These are phyloP conservation scores for Diarsia dahlii DNA, from an alignment of 2,888 invertebrate species.

Conservation along the genomic window DNA sequence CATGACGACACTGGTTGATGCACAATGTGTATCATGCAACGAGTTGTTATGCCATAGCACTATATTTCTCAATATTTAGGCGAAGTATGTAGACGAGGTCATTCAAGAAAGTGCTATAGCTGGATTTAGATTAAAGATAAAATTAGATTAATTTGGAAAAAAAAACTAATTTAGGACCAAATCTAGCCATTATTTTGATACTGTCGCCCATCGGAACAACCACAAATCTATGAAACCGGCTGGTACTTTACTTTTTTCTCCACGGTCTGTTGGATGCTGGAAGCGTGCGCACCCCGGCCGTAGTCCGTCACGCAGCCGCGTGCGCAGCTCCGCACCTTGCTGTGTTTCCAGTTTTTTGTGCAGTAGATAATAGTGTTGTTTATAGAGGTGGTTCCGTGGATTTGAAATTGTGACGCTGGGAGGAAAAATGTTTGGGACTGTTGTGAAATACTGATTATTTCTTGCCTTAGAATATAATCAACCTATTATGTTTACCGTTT, in stretches of 20 bases:
- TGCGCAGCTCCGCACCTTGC: conserved; percentile 89
- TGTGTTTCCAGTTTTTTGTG: conserved; percentile 64
- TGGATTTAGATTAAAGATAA: too few species aligned
- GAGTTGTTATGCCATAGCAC: too few species aligned
- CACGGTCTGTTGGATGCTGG: conserved; percentile 69
- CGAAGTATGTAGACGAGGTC: background rate
- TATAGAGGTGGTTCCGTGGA: conserved; percentile 50
- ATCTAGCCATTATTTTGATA: background rate
- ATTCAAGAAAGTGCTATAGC: too few species aligned
- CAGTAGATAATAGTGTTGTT: conserved; percentile 45
- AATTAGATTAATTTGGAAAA: too few species aligned
- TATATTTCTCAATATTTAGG: background rate
- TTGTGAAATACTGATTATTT: background rate
- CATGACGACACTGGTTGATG: background rate
- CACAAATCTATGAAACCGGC: conserved; percentile 32
- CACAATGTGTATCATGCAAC: background rate
- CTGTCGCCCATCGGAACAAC: background rate
- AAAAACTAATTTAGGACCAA: background rate
- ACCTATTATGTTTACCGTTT: too few species aligned
- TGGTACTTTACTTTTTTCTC: conserved; percentile 58
- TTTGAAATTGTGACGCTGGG: background rate
- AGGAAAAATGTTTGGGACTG: background rate
- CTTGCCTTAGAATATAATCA: background rate
- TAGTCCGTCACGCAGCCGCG: conserved; percentile 85
- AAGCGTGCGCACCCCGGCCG: conserved; percentile 75